Base-by-base conservation (phyloP, 2,797 vertebrate species). In the Onychomys arenicola region DNA sequence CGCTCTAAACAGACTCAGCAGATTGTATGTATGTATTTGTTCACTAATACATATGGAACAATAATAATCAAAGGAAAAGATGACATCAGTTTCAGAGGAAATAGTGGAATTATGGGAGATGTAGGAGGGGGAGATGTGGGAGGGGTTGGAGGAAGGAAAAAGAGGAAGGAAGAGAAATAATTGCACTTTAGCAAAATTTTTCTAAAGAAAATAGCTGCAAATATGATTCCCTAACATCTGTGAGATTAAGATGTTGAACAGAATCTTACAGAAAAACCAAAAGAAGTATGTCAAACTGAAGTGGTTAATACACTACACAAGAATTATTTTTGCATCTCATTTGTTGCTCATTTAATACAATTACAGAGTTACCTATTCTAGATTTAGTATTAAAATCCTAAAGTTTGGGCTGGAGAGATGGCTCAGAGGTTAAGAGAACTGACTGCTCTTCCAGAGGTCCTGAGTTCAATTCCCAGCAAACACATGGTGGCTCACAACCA, bases 301-400 rank as follows among this genome's bases (percentile, higher is more conserved):
- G 13, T 7, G 52, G 27, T 61, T 67, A 32, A 78, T 1, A 40
- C 27, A 77, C 34, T 19, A 73, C 17, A 83, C 17, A 27, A 81
- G 23, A 89, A 23, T 4, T 65, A 10, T 14, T 10, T 92, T 87
- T 46, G 11, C 29, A 73, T 89, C 86, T 85, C 19, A 89, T 37
- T 65, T 92, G 8, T 86, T 80, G 81, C 55, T 83, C 71, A 76
- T 86, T 73, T 91, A 91, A 88, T 57, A 80, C 61, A 2, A 80
- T 40, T 17, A 34, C 4, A 91, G 37, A 91, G 65, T 82, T 2
- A 12, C 43, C 10, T 81, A 23, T 19, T 16, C 37, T 87, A 89
- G 32, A 85, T n/a, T 46, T 83, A 82, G 14, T 78, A 46, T 21
- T 37, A 16, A 9, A 13, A 80, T 84, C 83, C 37, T 43, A 9